A percentile compares a stretch with the other conserved stretches of the same genome.
These are phyloP conservation scores for Andrena praecox DNA, from an alignment of 2,888 invertebrate genomes.

Conservation along the genomic window DNA sequence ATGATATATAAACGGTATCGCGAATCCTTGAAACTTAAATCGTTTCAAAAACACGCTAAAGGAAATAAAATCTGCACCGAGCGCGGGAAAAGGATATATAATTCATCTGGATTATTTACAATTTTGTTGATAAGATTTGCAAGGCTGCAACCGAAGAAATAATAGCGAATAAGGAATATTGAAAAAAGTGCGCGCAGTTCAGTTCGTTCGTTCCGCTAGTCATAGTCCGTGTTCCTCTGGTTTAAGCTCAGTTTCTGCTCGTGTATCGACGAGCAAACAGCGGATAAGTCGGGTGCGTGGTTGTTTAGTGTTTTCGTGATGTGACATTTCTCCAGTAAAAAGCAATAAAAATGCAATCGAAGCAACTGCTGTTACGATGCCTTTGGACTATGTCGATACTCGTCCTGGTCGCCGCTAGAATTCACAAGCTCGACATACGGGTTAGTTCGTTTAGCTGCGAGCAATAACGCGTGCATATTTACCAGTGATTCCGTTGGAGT, in stretches of 20 bases:
- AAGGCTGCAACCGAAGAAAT: neutral
- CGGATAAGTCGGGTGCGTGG: conserved; percentile 29
- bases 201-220: conserved; percentile 36
- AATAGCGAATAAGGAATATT: neutral
- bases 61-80: neutral
- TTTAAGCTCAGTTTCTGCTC: conserved; percentile 72
- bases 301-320: conserved; percentile 62
- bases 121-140: neutral
- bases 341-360: conserved; percentile 68
- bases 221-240: conserved; percentile 31
- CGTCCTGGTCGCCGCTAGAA: conserved; percentile 82
- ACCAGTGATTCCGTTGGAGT: conserved; percentile 6
- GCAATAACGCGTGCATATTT: conserved; percentile 23
- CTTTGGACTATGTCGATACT: conserved; percentile 69
- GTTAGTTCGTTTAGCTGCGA: conserved; percentile 83
- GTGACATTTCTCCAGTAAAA: conserved; percentile 65
- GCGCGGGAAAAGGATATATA: neutral
- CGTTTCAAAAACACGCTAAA: neutral
- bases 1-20: neutral
- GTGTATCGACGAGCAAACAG: conserved; percentile 68
- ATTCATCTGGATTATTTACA: neutral
- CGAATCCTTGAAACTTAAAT: neutral
- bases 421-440: conserved; percentile 88
- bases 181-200: conserved; percentile 45
- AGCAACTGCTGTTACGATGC: conserved; percentile 50